These are phyloP conservation scores for Oryzias sinensis DNA, from an alignment of 2,797 vertebrate genomes.

Conservation along the genomic window DNA sequence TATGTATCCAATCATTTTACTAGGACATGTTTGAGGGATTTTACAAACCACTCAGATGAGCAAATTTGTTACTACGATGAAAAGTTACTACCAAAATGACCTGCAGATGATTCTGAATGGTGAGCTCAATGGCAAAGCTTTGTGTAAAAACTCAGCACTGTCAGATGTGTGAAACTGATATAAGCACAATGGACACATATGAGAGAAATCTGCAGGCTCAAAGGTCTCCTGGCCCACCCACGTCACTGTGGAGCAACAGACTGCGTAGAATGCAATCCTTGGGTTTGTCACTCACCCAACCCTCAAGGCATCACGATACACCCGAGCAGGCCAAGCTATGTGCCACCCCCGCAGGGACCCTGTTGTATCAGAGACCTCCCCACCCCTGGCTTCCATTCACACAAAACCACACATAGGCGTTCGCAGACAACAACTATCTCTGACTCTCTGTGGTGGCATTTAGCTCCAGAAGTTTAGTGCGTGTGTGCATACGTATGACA, in stretches of 20 bases:
- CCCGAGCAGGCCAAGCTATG: conserved; percentile 62
- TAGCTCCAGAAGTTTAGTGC: conserved; percentile 55
- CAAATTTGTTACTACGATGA: background rate
- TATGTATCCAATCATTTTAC: too few relatives aligned
- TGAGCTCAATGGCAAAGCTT: conserved; percentile 2
- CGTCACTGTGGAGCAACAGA: conserved; percentile 62
- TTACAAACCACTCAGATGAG: background rate
- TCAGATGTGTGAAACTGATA: conserved; percentile 64
- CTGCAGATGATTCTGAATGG: too few relatives aligned
- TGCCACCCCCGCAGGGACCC: conserved; percentile 63
- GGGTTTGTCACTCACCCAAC: conserved; percentile 58
- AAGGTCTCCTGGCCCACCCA: conserved; percentile 76
- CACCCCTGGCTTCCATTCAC: conserved; percentile 66
- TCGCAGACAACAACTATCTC: conserved; percentile 68
- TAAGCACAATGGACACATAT: conserved; percentile 65
- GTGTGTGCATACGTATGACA: conserved; percentile 16
- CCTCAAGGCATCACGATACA: conserved; percentile 60
- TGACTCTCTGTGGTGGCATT: conserved; percentile 69
- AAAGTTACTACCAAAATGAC: background rate
- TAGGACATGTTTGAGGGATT: background rate
- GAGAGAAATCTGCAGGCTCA: conserved; percentile 56
- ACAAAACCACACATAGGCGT: conserved; percentile 72
- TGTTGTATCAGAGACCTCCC: conserved; percentile 56
- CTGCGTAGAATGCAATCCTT: conserved; percentile 67
- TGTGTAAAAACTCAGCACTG: conserved; percentile 21